Evolutionary conservation across 1,140 invertebrate species (phyloP), one percentile per base, ranked within the genome.

Genomic region (Agrilus planipennis): DNA sequence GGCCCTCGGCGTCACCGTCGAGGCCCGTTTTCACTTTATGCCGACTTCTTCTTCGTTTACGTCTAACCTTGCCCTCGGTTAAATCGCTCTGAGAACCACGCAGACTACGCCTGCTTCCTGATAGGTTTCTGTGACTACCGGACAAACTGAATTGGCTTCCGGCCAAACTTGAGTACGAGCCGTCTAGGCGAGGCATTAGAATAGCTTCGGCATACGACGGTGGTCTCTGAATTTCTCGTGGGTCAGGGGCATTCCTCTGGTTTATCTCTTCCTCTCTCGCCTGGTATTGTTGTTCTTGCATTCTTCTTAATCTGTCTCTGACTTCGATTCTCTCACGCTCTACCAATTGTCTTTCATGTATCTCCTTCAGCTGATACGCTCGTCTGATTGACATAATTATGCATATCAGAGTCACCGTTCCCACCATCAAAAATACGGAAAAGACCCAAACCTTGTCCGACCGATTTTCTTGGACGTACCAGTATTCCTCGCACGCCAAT

Each of bases 181-280:
- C 55, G 44, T 70, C 70, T 36, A 75, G 45, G 50, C 76, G 72
- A 12, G 77, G 76, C 72, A 84, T 76, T 6, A 72, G 66, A 35
- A 84, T 63, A 9, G 79, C 81, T 61, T 83, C 80, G 45, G 75
- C 75, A 50, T 84, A 83, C n/a, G 71, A 75, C 1, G 81, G 81
- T 37, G 78, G 72, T 5, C 68, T 64, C 22, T 77, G 66, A 11
- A 77, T 59, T 62, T 82, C 79, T 40, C 76, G 58, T 55, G 69
- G 64, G 68, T 77, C 66, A 51, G 75, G 57, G 45, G 77, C 61
- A 53, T 70, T 76, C 53, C 69, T 57, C 44, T 69, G 52, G 18
- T 36, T 15, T 9, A 36, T 23, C 20, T 62, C 64, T 50, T 55
- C 36, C 54, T 58, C 21, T 42, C 41, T 41, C 42, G 42, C 34